These are phyloP conservation scores for Morone chrysops DNA, from an alignment of 2,113 vertebrate genomes.

Conservation along the genomic window DNA sequence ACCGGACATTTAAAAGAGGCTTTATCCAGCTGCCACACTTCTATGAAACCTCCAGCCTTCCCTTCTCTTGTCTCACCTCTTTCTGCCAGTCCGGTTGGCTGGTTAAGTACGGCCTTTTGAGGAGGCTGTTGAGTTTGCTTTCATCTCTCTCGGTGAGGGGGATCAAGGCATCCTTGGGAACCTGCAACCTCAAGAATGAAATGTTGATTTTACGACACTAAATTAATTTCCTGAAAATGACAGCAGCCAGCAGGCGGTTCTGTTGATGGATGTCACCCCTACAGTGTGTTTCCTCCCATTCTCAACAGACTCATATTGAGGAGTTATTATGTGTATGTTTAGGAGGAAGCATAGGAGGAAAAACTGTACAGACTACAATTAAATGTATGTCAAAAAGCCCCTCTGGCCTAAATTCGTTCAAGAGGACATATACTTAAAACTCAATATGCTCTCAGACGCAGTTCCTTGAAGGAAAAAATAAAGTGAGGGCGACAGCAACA, in stretches of 20 bases:
- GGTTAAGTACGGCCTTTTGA: constrained; percentile 89
- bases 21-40: not conserved
- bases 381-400: constrained; percentile 68
- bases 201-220: constrained; percentile 12
- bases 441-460: constrained; percentile 61
- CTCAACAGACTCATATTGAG: constrained; percentile 8
- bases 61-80: constrained; percentile 84
- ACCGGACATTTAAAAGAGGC: too few species aligned
- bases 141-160: constrained; percentile 90
- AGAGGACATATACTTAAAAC: constrained; percentile 78
- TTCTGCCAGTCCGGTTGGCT: constrained; percentile 89
- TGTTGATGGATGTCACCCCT: not conserved
- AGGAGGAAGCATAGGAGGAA: constrained; percentile 32
- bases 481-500: constrained; percentile 74
- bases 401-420: constrained; percentile 61
- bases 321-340: constrained; percentile 40
- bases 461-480: constrained; percentile 37
- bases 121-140: constrained; percentile 89
- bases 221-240: not conserved
- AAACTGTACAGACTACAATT: constrained; percentile 54
- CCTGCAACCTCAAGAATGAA: constrained; percentile 84
- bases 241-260: not conserved
- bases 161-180: constrained; percentile 87
- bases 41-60: not conserved
- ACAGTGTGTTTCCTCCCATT: not conserved